Percentiles rank a stretch among this genome's conserved stretches.
These are phyloP conservation scores for Anaspis maculata DNA, from an alignment of 2,888 invertebrate genomes.

Conservation along the genomic window DNA sequence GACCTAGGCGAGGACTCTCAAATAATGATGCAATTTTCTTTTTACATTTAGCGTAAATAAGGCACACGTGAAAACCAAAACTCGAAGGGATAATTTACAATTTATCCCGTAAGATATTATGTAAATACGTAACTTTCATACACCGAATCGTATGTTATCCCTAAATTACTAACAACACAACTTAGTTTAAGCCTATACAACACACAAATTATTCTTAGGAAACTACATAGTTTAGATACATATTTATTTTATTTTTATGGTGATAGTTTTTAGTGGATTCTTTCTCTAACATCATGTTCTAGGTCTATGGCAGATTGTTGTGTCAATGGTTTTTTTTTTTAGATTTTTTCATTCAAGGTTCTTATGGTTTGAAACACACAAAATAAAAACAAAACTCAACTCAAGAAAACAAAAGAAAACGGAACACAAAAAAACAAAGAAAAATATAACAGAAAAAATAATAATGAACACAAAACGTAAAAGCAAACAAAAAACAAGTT, in stretches of 20 bases:
- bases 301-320: background rate
- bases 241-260: too few species aligned
- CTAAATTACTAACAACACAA: background rate
- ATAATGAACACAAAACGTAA: slow-evolving; percentile 4
- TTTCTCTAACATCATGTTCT: slow-evolving; percentile 1
- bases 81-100: background rate
- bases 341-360: slow-evolving; percentile 14
- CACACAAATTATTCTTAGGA: slow-evolving; percentile 3
- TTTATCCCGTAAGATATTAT: background rate
- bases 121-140: slow-evolving; percentile 12
- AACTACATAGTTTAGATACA: too few species aligned
- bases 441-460: slow-evolving; percentile 9
- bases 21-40: too few species aligned
- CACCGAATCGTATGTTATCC: slow-evolving; percentile 9
- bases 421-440: slow-evolving; percentile 5
- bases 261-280: too few species aligned
- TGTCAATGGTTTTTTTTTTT: slow-evolving; percentile 11
- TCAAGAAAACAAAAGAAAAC: slow-evolving; percentile 8
- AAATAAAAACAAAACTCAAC: slow-evolving; percentile 7
- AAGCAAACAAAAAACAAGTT: background rate
- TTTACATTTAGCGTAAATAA: slow-evolving; percentile 3
- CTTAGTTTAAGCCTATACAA: slow-evolving; percentile 7
- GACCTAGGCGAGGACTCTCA: too few species aligned
- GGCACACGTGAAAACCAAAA: slow-evolving; percentile 11
- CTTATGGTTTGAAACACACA: slow-evolving; percentile 14